Percentiles rank a stretch among this genome's conserved stretches.
These are phyloP conservation scores for Venturia canescens DNA, from an alignment of 1,140 invertebrate species.

Conservation along the genomic window DNA sequence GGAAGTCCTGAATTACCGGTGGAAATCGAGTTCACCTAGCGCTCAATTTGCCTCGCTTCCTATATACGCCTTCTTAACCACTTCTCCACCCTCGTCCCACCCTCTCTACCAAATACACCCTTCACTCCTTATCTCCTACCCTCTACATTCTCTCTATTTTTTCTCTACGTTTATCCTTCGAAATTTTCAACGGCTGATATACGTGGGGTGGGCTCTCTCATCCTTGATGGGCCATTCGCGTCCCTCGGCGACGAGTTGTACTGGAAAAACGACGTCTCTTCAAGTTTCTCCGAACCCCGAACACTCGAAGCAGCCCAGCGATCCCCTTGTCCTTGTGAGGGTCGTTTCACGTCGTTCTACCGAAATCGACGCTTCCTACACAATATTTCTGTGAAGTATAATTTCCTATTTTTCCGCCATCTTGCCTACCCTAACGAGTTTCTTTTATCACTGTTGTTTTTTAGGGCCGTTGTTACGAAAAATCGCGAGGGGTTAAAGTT, in stretches of 20 bases:
- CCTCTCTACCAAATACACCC: background rate
- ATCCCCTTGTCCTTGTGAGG: constrained; percentile 24
- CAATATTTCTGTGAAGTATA: background rate
- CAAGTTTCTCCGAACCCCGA: background rate
- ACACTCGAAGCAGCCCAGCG: constrained; percentile 14
- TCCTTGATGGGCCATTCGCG: constrained; percentile 10
- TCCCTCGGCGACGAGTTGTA: constrained; percentile 35
- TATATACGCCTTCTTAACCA: constrained; percentile 75
- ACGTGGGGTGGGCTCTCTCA: background rate
- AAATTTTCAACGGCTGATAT: constrained; percentile 30
- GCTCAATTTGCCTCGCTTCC: constrained; percentile 76
- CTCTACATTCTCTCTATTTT: background rate
- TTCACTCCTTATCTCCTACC: background rate
- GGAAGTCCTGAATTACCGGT: constrained; percentile 72
- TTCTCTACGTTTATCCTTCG: constrained; percentile 22
- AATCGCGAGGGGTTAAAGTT: no score
- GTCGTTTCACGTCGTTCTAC: background rate
- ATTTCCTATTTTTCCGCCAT: constrained; percentile 2
- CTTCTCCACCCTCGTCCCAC: background rate
- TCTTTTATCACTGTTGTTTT: background rate
- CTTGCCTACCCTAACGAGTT: background rate
- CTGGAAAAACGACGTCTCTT: constrained; percentile 54
- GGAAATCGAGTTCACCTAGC: constrained; percentile 73
- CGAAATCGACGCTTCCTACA: background rate
- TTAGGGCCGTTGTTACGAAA: no score